These are phyloP conservation scores for Caenorhabditis sp. DNA, from an alignment of 2,888 invertebrate genomes.

Conservation along the genomic window DNA sequence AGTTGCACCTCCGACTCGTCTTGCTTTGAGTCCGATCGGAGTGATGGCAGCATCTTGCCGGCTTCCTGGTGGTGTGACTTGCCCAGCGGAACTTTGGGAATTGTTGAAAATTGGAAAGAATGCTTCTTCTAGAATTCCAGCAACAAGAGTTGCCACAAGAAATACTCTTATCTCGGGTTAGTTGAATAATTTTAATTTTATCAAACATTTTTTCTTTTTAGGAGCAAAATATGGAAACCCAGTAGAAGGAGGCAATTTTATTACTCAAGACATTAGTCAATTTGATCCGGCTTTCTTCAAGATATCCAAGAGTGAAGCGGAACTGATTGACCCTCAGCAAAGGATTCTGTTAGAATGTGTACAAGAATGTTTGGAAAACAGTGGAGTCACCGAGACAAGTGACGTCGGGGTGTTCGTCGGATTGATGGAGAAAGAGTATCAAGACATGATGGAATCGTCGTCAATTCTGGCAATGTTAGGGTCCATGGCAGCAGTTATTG, in stretches of 20 bases:
- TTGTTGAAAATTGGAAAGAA: slow-evolving; percentile 73
- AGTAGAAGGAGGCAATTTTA: slow-evolving; percentile 79
- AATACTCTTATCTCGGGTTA: slow-evolving; percentile 72
- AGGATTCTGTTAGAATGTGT: slow-evolving; percentile 78
- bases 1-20: slow-evolving; percentile 37
- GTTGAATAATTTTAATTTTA: not conserved
- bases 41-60: slow-evolving; percentile 74
- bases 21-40: slow-evolving; percentile 52
- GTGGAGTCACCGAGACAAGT: slow-evolving; percentile 61
- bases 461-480: slow-evolving; percentile 74
- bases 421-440: slow-evolving; percentile 80
- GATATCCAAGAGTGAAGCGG: slow-evolving; percentile 78
- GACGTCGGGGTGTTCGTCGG: slow-evolving; percentile 79
- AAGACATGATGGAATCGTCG: slow-evolving; percentile 71
- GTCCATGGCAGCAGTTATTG: slow-evolving; percentile 72
- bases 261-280: slow-evolving; percentile 63
- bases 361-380: slow-evolving; percentile 79
- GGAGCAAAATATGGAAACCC: slow-evolving; percentile 69
- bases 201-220: slow-evolving; percentile 16
- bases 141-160: slow-evolving; percentile 73
- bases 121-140: slow-evolving; percentile 74
- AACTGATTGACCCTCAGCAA: slow-evolving; percentile 81
- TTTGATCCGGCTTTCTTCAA: slow-evolving; percentile 81
- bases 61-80: slow-evolving; percentile 74
- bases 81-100: slow-evolving; percentile 75